Base-by-base conservation (phyloP, 1,140 invertebrate genomes). In the Micrasema minimum region DNA sequence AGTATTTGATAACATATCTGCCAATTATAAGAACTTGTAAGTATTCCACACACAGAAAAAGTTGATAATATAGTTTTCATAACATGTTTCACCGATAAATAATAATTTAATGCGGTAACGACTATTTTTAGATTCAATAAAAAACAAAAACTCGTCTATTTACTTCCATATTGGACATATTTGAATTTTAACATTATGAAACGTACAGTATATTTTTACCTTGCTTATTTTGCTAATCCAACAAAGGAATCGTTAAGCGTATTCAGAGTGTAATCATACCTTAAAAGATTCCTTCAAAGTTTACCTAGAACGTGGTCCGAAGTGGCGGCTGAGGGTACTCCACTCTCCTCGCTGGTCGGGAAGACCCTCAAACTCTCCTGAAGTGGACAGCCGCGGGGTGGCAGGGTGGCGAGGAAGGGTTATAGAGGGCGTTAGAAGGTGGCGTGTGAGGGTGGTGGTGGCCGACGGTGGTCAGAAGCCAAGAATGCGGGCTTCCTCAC, bases 401-500 rank as follows among this genome's bases (percentile, higher is more conserved):
- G n/a, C n/a, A n/a, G n/a, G n/a, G n/a, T n/a, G n/a, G n/a, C 48
- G 2, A 20, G 26, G 7, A 31, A 31, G 26, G 26, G 26, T 4
- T 31, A 12, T 41, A 16, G 22, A 4, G 23, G 9, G 11, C 11
- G 12, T 26, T 12, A 51, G 7, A 31, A 18, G 18, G 55, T 11
- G n/a, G 14, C 35, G 37, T 14, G 26, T n/a, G n/a, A 23, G 7
- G 20, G 59, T 26, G 59, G 59, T 62, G 57, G 37, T 14, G 26
- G 35, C 12, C 12, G 20, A 23, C 12, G 20, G 59, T 26, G 59
- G 59, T 62, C 59, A 62, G 59, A 46, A 46, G 59, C 59, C 43
- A 62, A 62, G 59, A 62, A 62, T 62, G 59, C 59, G 59, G 59
- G 59, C 59, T 45, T 4, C 43, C 38, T 62, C 59, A 46, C 59